Evolutionary conservation across 2,888 invertebrate species (phyloP), one percentile per base, ranked within the genome.

Genomic region (Pediacus dermestoides): DNA sequence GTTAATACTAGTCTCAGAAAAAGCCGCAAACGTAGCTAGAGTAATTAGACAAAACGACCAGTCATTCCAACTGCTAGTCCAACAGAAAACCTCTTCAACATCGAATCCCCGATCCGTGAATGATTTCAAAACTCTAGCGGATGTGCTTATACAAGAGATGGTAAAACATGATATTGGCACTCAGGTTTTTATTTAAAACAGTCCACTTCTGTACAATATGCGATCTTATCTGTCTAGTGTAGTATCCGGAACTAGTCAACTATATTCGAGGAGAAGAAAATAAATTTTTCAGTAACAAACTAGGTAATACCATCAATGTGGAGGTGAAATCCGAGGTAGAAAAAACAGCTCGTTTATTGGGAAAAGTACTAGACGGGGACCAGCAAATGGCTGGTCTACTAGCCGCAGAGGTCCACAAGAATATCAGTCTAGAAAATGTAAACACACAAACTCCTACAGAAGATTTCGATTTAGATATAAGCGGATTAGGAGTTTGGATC

Each of bases 91-190:
- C 1, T 77, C 74, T 2, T 77, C 76, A 30, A 87, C 90, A 60
- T 88, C 89, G 16, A 93, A 94, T 72, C 75, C 82, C n/a, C 73
- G 91, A 37, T 92, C 93, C 63, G 75, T 88, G 15, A 82, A 84
- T 53, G 95, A 95, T 72, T 95, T 92, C 59, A 95, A 95, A 72
- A 95, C 95, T 0, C 74, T 95, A 25, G 93, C 93, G 0, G 95
- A 95, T 74, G 94, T 95, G 34, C 74, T 95, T 9, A 91, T 94
- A 26, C 95, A 95, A 64, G 89, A 93, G 73, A 83, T 87, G 23
- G 80, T 88, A 14, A 76, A 77, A 52, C 76, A 85, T 64, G 83
- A 88, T 50, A 73, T 89, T 16, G 78, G 76, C 44, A 58, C 64
- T 35, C 70, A 80, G 74, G 87, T 86, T n/a, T n/a, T n/a, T n/a